Evolutionary conservation across 2,888 invertebrate species (phyloP).

Genomic region (Labia minor): DNA sequence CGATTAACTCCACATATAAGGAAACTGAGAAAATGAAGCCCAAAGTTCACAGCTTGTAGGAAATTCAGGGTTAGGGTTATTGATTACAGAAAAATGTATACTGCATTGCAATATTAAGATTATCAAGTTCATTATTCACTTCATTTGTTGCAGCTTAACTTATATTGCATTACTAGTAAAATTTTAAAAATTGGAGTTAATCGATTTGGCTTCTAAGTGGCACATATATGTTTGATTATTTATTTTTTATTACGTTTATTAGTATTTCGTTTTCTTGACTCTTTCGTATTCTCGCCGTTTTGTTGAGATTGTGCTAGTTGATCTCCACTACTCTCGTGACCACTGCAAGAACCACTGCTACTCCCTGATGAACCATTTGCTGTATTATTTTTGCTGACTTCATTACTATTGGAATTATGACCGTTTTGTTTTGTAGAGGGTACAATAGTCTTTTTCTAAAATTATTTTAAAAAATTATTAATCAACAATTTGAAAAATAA

Average conservation of each 20-base stretch:
- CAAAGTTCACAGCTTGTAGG: too few relatives aligned
- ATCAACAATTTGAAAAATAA: not conserved
- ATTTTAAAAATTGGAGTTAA: too few relatives aligned
- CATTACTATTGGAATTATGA: slow-evolving; percentile 16
- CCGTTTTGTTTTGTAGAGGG: slow-evolving; percentile 24
- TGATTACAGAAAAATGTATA: too few relatives aligned
- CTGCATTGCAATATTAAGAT: too few relatives aligned
- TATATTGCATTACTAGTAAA: too few relatives aligned
- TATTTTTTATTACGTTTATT: not conserved
- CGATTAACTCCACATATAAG: too few relatives aligned
- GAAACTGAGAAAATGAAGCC: too few relatives aligned
- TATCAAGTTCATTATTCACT: too few relatives aligned
- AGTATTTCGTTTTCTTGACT: too few relatives aligned
- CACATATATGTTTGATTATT: not conserved
- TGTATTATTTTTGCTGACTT: slow-evolving; percentile 15
- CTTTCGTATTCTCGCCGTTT: not conserved
- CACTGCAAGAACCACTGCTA: not conserved
- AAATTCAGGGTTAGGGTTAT: too few relatives aligned
- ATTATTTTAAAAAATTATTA: not conserved
- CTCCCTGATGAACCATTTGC: slow-evolving; percentile 1
- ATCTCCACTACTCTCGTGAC: not conserved
- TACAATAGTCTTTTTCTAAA: slow-evolving; percentile 22
- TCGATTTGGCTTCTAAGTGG: too few relatives aligned
- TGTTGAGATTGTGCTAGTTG: not conserved
- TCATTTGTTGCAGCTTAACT: too few relatives aligned